Conservation (phyloP, 2,888 invertebrate species). For the Steinernema hermaphroditum region DNA sequence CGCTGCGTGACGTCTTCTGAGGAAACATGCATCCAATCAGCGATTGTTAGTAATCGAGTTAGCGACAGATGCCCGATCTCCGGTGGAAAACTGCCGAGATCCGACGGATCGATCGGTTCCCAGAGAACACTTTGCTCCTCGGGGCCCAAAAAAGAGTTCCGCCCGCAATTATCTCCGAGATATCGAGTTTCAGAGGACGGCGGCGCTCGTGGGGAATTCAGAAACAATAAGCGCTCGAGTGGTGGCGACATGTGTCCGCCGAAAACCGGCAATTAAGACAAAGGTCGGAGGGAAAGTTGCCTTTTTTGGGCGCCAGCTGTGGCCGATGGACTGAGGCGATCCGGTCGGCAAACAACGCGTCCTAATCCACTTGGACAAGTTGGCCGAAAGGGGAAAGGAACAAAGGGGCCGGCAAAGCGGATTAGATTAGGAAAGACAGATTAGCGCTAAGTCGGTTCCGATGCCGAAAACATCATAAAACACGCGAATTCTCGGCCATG, state of each 20-base stretch:
- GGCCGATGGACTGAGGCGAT: background rate
- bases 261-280: background rate
- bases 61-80: background rate
- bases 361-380: background rate
- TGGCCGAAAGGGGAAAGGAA: background rate
- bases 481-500: too few species aligned
- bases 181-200: background rate
- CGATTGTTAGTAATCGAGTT: background rate
- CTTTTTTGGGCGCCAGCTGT: background rate
- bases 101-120: background rate
- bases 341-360: background rate
- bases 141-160: background rate
- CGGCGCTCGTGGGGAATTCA: background rate
- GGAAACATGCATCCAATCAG: background rate
- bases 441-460: background rate
- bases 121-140: background rate
- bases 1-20: background rate
- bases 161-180: background rate
- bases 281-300: slow-evolving; percentile 1
- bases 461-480: background rate
- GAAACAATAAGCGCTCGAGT: slow-evolving; percentile 2
- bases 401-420: slow-evolving; percentile 1
- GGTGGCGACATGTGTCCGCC: slow-evolving; percentile 7
- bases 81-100: background rate
- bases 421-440: background rate